Percentiles rank a stretch among this genome's conserved stretches.
phyloP scores from a whole-genome alignment of 1,140 invertebrate species.

The Bombus confusus region DNA sequence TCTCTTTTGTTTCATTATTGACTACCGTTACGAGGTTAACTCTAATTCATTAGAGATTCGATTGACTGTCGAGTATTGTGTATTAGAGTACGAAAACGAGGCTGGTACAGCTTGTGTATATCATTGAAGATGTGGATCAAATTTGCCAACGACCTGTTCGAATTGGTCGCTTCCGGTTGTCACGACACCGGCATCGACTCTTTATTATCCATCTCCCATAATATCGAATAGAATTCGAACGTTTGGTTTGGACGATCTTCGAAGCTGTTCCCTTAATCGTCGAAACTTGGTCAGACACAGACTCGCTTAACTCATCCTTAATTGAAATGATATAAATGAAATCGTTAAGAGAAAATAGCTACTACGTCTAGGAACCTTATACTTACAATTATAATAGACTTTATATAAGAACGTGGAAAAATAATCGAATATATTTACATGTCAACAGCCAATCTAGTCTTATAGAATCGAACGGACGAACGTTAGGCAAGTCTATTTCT shows the following conservation, averaged over 20 bases:
- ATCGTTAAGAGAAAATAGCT: constrained; percentile 3
- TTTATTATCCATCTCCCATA: not conserved
- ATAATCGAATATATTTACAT: constrained; percentile 45
- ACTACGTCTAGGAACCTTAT: constrained; percentile 25
- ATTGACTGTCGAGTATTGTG: constrained; percentile 78
- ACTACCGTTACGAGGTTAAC: constrained; percentile 75
- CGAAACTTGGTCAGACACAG: constrained; percentile 27
- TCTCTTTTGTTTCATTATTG: constrained; percentile 71
- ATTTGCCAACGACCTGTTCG: not conserved
- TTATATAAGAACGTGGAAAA: constrained; percentile 28
- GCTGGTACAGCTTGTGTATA: constrained; percentile 39
- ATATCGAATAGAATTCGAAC: not conserved
- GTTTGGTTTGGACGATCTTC: not conserved
- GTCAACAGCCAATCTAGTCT: constrained; percentile 20
- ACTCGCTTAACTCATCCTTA: constrained; percentile 24
- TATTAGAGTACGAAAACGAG: constrained; percentile 56
- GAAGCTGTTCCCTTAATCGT: not conserved
- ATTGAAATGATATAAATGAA: constrained; percentile 5
- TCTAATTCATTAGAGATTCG: constrained; percentile 73
- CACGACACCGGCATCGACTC: not conserved
- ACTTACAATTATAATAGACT: constrained; percentile 16
- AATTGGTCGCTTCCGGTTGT: not conserved
- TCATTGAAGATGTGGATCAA: constrained; percentile 23
- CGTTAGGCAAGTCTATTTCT: constrained; percentile 44
- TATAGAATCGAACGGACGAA: constrained; percentile 24